Percentiles rank a stretch among this genome's conserved stretches.
Conservation (phyloP, 2,797 vertebrate genomes). For the Hapalemur alaotrensis region DNA sequence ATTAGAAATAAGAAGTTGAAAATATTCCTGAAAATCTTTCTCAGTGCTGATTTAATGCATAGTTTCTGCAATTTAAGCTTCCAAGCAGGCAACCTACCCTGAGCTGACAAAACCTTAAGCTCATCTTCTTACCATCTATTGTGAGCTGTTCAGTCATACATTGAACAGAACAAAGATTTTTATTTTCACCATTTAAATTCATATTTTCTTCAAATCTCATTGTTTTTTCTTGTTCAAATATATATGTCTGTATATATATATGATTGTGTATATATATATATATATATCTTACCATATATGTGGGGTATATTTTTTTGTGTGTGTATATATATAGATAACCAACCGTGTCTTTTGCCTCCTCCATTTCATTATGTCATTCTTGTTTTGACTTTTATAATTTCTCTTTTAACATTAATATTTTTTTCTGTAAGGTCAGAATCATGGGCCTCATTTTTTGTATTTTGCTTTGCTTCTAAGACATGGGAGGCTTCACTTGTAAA, state of each 20-base stretch:
- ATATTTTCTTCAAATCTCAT: conserved; percentile 90
- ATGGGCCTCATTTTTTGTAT: conserved; percentile 89
- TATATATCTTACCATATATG: neutral
- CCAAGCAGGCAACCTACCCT: conserved; percentile 94
- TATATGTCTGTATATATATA: conserved; percentile 58
- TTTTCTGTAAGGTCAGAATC: conserved; percentile 90
- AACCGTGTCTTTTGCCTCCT: conserved; percentile 87
- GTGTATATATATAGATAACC: conserved; percentile 71
- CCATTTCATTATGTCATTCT: conserved; percentile 92
- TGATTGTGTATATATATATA: too few relatives aligned
- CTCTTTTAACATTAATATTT: conserved; percentile 90
- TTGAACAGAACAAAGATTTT: conserved; percentile 90
- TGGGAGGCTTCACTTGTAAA: conserved; percentile 88
- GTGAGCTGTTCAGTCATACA: conserved; percentile 91
- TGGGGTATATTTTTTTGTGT: neutral
- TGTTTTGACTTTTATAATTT: conserved; percentile 92
- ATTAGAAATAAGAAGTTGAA: neutral
- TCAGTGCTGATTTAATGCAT: conserved; percentile 90
- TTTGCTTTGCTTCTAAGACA: conserved; percentile 88
- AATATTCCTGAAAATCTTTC: neutral
- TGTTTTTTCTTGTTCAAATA: conserved; percentile 86
- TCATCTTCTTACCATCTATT: conserved; percentile 93
- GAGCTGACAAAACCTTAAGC: conserved; percentile 90
- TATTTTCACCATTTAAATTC: conserved; percentile 89
- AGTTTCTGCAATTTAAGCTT: conserved; percentile 95